A percentile compares a stretch with the other conserved stretches of the same genome.
Evolutionary conservation across 2,888 invertebrate genomes (phyloP).

Genomic region (Polyploca ridens): DNA sequence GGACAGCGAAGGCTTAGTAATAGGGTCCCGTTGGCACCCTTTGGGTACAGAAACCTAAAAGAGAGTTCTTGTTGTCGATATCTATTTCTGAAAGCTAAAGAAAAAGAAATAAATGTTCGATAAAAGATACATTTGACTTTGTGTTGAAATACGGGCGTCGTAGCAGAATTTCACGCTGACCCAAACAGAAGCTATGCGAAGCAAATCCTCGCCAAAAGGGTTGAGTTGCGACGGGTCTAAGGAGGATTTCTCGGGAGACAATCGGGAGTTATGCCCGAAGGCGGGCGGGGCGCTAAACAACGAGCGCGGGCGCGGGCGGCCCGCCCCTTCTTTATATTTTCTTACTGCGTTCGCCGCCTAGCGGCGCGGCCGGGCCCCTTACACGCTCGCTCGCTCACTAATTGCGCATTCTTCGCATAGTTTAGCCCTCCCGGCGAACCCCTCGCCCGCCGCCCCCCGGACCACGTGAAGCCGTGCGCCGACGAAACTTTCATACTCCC

Average conservation of each 20-base stretch:
- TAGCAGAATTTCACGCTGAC: slow-evolving; percentile 81
- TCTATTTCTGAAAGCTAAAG: background rate
- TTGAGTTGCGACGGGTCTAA: slow-evolving; percentile 81
- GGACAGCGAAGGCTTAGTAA: no score
- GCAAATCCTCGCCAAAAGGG: slow-evolving; percentile 77
- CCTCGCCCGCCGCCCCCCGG: slow-evolving; percentile 80
- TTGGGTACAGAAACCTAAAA: background rate
- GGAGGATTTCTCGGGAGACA: slow-evolving; percentile 82
- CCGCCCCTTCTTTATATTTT: slow-evolving; percentile 89
- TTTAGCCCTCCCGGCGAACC: slow-evolving; percentile 90
- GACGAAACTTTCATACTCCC: slow-evolving; percentile 83
- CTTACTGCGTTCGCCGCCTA: slow-evolving; percentile 86
- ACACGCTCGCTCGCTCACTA: slow-evolving; percentile 93
- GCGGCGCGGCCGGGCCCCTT: slow-evolving; percentile 85
- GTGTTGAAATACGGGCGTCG: slow-evolving; percentile 64
- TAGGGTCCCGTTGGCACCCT: no score
- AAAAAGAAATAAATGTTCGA: slow-evolving; percentile 29
- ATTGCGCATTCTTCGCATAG: slow-evolving; percentile 99
- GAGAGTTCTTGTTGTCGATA: background rate
- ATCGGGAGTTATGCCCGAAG: slow-evolving; percentile 84
- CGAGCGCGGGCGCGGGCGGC: slow-evolving; percentile 78
- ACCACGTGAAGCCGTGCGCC: slow-evolving; percentile 84
- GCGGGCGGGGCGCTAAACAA: slow-evolving; percentile 84
- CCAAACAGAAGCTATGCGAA: slow-evolving; percentile 81
- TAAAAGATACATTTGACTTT: slow-evolving; percentile 66